A percentile compares a stretch with the other conserved stretches of the same genome.
These are phyloP conservation scores for Blennius ocellaris DNA, from an alignment of 2,113 vertebrate species.

Conservation along the genomic window DNA sequence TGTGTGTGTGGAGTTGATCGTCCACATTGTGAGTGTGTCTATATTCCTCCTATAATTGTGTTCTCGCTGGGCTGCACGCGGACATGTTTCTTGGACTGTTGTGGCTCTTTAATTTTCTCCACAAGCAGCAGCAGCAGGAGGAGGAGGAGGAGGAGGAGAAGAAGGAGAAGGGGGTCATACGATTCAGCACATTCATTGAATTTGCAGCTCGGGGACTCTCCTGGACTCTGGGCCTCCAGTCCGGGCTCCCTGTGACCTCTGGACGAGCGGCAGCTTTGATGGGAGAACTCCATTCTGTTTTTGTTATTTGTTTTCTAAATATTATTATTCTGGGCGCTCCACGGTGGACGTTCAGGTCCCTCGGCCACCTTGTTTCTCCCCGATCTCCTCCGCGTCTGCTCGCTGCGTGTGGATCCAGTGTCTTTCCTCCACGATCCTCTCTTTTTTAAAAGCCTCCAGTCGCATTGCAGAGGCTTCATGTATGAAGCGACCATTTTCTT, in stretches of 20 bases:
- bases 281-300: slow-evolving; percentile 54
- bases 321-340: background rate
- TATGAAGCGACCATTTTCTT: slow-evolving; percentile 84
- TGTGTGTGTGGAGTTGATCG: too few species aligned
- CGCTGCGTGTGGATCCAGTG: too few species aligned
- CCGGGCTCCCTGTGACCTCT: slow-evolving; percentile 75
- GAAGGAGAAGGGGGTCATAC: slow-evolving; percentile 55
- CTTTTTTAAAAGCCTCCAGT: slow-evolving; percentile 65
- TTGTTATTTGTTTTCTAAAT: slow-evolving; percentile 20
- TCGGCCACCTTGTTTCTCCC: slow-evolving; percentile 8
- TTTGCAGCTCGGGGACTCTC: slow-evolving; percentile 26
- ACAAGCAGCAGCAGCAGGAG: slow-evolving; percentile 51
- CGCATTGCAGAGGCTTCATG: slow-evolving; percentile 85
- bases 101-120: slow-evolving; percentile 77
- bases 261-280: slow-evolving; percentile 59
- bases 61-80: background rate
- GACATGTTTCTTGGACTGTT: slow-evolving; percentile 62
- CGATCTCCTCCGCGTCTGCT: background rate
- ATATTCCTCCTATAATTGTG: background rate
- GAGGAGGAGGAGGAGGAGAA: background rate
- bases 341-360: too few species aligned
- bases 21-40: background rate
- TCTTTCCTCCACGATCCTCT: background rate
- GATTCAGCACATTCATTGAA: slow-evolving; percentile 54
- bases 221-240: background rate